Evolutionary conservation across 2,113 vertebrate species (phyloP), one percentile per base, ranked within the genome.

Genomic region (Eurypyga helias): DNA sequence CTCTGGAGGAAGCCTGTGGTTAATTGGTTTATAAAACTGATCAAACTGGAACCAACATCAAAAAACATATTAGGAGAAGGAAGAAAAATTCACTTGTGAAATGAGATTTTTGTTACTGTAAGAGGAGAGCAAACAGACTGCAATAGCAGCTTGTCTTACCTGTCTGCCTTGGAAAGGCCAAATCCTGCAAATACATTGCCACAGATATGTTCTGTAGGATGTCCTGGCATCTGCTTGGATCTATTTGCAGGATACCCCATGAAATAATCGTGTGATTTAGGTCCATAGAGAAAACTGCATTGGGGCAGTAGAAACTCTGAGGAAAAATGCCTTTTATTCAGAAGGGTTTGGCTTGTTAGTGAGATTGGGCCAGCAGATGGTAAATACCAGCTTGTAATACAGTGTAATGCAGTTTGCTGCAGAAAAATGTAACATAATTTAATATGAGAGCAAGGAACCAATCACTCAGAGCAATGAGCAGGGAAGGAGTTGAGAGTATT

Each of bases 321-420:
- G 84, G 94, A 96, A 96, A 93, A 97, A 96, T 78, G 90, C 82
- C 91, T 98, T 97, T 97, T 98, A 96, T 96, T 98, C 96, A 88
- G 70, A 98, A 97, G 84, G 69, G 86, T 96, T 97, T 96, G 92
- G 80, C 94, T 98, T 97, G 94, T 98, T 97, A 89, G 65, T 54
- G 51, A 84, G 73, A 89, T 79, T 93, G 92, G 78, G 71, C 60
- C 83, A 96, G 51, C 81, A 97, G 95, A 97, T 95, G 94, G 90
- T 55, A 95, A 95, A 93, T 92, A 94, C 75, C 65, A 83, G 73
- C 71, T 72, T 89, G 54, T 88, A 92, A 93, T 85, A 88, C 43
- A 67, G 38, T 46, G 69, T 83, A 83, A 73, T 81, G 81, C 62
- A 89, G 88, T 83, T 97, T 94, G 60, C 54, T 87, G 45, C 46